These are phyloP conservation scores for Spicauda simplicius DNA, from an alignment of 2,888 invertebrate species.

Conservation along the genomic window DNA sequence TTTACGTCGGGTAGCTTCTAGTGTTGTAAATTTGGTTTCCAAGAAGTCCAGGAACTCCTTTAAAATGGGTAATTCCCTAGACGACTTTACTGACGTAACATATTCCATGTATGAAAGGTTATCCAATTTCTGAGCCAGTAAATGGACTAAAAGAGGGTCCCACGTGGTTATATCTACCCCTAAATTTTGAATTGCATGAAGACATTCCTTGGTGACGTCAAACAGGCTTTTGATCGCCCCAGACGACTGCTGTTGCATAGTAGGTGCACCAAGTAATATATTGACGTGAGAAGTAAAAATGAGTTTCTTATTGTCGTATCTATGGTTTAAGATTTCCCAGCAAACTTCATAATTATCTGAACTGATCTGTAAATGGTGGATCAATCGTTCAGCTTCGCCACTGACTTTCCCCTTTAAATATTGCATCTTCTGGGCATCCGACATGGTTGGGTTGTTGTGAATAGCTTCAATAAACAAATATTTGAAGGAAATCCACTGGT, in stretches of 20 bases:
- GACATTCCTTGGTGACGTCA: slow-evolving; percentile 17
- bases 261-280: background rate
- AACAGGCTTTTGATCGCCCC: background rate
- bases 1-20: slow-evolving; percentile 1
- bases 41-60: background rate
- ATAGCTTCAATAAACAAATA: slow-evolving; percentile 7
- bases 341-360: slow-evolving; percentile 12
- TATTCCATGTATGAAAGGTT: background rate
- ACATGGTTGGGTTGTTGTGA: slow-evolving; percentile 9
- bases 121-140: slow-evolving; percentile 1
- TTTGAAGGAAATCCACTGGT: slow-evolving; percentile 15
- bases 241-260: slow-evolving; percentile 2
- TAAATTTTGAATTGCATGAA: slow-evolving; percentile 13
- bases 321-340: slow-evolving; percentile 21
- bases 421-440: slow-evolving; percentile 21
- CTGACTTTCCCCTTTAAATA: slow-evolving; percentile 2
- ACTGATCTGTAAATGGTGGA: slow-evolving; percentile 11
- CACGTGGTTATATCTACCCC: slow-evolving; percentile 2
- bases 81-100: background rate
- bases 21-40: slow-evolving; percentile 2
- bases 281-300: background rate
- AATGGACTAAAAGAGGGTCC: slow-evolving; percentile 10
- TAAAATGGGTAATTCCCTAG: slow-evolving; percentile 1
- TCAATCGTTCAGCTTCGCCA: slow-evolving; percentile 15
- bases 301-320: slow-evolving; percentile 10